Base-by-base conservation (phyloP, 2,888 invertebrate genomes). In the Psococerastis gibbosa region DNA sequence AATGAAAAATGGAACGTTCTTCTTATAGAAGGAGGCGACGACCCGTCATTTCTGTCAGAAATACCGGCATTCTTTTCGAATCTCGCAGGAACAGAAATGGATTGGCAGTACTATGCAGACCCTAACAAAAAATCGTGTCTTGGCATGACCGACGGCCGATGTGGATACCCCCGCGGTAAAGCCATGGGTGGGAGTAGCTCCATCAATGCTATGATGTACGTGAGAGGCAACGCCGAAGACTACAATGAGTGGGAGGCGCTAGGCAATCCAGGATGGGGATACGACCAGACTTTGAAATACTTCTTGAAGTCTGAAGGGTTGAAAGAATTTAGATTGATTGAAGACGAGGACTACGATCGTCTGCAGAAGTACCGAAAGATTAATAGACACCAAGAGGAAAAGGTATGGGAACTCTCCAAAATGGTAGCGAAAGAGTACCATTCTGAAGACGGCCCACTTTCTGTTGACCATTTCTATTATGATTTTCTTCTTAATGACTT, bases 101-200 rank as follows among this genome's bases (percentile, higher is more conserved):
- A 67, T 51, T 67, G 67, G 57, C 53, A 60, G 42, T 71, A 68
- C 54, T 52, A 58, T 45, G 59, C 65, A 0, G 68, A 70, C 48
- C 64, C 64, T 0, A 60, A 67, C 16, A 47, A 55, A 2, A 48
- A 50, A 3, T 54, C 54, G 13, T 65, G 67, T 45, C 50, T 56
- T 20, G 57, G 61, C 2, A 52, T 55, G 44, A 53, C 51, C 16
- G 52, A 56, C 4, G 53, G 54, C 15, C 43, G 52, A 8, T 69
- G 71, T 51, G 58, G 54, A 41, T 73, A 69, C 70, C 64, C 69
- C 0, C 60, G 70, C n/a, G 73, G 73, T 0, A 75, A 76, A 54
- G 67, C 68, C 13, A 58, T 74, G n/a, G 80, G 80, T 0, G 80
- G 79, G 0, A 63, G 67, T 2, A 71, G 73, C 9, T 61, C 64